phyloP scores from a whole-genome alignment of 1,140 invertebrate genomes.

The Megalonaias nervosa region DNA sequence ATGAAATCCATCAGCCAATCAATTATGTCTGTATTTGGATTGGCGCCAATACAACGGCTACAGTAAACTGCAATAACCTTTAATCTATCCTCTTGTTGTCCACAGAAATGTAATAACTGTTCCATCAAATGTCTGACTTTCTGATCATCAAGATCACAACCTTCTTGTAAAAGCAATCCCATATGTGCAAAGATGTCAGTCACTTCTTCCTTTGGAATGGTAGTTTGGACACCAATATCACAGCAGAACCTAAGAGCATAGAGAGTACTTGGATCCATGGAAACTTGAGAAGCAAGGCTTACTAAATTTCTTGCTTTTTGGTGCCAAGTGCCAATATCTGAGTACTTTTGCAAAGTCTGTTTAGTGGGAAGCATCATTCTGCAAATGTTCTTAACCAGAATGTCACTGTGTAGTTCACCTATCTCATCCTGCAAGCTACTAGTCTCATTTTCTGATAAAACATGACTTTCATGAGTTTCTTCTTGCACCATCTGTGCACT shows the following conservation, averaged over 20 bases:
- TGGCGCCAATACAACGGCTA: no score
- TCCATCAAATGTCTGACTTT: neutral
- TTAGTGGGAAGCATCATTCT: conserved; percentile 6
- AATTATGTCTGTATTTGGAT: no score
- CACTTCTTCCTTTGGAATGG: neutral
- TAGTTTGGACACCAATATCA: neutral
- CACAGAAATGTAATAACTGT: neutral
- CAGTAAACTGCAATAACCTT: no score
- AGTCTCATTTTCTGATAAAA: neutral
- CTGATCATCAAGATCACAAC: neutral
- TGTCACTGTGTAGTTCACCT: neutral
- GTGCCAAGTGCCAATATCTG: conserved; percentile 1
- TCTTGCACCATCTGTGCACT: neutral
- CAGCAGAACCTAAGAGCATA: conserved; percentile 10
- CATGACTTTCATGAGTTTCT: neutral
- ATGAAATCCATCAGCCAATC: no score
- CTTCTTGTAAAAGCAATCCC: neutral
- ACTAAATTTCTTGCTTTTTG: neutral
- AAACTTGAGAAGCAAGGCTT: conserved; percentile 9
- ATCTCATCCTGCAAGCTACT: neutral
- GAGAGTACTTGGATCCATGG: neutral
- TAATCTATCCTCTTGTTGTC: neutral
- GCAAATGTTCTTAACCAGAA: neutral
- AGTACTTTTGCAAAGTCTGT: neutral
- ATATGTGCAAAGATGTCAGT: neutral